phyloP scores from a whole-genome alignment of 2,888 invertebrate species.

The Callosobruchus maculatus region DNA sequence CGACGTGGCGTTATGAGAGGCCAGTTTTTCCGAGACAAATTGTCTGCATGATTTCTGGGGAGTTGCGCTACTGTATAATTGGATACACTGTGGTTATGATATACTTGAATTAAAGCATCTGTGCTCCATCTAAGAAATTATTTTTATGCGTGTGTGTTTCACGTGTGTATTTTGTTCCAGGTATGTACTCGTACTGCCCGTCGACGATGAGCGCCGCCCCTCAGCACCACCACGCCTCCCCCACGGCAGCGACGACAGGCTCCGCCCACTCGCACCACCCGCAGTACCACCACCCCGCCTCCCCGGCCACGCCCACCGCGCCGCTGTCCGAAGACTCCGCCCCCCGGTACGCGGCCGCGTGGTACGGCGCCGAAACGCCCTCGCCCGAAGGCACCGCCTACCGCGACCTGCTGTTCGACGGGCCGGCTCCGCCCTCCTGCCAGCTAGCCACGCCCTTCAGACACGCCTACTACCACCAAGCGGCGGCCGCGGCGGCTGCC shows the following conservation, averaged over 20 bases:
- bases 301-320: conserved; percentile 40
- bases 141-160: too few species aligned
- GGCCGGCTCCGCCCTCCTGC: conserved; percentile 45
- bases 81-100: too few species aligned
- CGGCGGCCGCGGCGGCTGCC: background rate
- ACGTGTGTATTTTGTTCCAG: conserved; percentile 15
- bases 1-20: too few species aligned
- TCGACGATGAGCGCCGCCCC: conserved; percentile 45
- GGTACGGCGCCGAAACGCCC: conserved; percentile 54
- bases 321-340: conserved; percentile 40
- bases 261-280: conserved; percentile 33
- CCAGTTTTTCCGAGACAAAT: too few species aligned
- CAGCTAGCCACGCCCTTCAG: conserved; percentile 37
- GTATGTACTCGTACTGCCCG: conserved; percentile 55
- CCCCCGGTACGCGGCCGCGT: conserved; percentile 53
- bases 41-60: too few species aligned
- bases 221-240: conserved; percentile 39
- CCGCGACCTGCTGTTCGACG: conserved; percentile 45
- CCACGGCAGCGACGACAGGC: conserved; percentile 11
- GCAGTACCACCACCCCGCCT: conserved; percentile 43
- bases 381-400: conserved; percentile 46
- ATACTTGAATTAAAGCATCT: too few species aligned
- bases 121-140: too few species aligned
- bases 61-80: too few species aligned
- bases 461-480: background rate